Base-by-base conservation (phyloP, 2,113 vertebrate species). In the Pampusana beccarii region DNA sequence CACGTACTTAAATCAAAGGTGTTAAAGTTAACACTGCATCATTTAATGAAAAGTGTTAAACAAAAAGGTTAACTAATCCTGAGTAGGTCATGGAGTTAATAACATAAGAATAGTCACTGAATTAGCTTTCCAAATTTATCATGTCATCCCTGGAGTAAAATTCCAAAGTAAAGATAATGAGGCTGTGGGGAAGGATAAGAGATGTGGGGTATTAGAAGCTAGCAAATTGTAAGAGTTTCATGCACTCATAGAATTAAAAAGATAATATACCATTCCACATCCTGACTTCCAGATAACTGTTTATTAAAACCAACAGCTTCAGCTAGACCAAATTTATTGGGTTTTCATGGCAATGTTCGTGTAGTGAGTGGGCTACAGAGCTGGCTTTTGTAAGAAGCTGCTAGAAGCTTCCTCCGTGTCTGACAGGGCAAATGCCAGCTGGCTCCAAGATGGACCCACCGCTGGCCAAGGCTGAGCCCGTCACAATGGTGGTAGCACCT, bases 61-160 rank as follows among this genome's bases (percentile, higher is more conserved):
- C 71, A 75, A 65, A 93, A 72, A 95, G 82, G 88, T 94, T 94
- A 95, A 93, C 58, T 86, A 92, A 96, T 92, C 62, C 19, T 90
- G 96, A 96, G 62, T 62, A 96, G 90, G 94, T 92, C 88, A 92
- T 17, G 4, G 71, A 94, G 62, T 93, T 95, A 93, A 90, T 90
- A 97, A 94, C 67, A 66, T 90, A 86, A 73, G 79, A 88, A 95
- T 77, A 86, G 66, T 93, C 62, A 80, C 40, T 80, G 92, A 95
- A 95, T 94, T 93, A 94, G 9, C 50, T 93, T 96, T 95, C 74
- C 62, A 82, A 96, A 96, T 95, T 93, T 90, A 88, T 92, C 88
- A 83, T 66, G 44, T 80, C 44, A 61, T 94, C 82, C 82, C 86
- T 66, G 44, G 88, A 92, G 95, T 82, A 90, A 88, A 90, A 96